These are phyloP conservation scores for Lumbricus terrestris DNA, from an alignment of 2,888 invertebrate genomes.

Conservation along the genomic window DNA sequence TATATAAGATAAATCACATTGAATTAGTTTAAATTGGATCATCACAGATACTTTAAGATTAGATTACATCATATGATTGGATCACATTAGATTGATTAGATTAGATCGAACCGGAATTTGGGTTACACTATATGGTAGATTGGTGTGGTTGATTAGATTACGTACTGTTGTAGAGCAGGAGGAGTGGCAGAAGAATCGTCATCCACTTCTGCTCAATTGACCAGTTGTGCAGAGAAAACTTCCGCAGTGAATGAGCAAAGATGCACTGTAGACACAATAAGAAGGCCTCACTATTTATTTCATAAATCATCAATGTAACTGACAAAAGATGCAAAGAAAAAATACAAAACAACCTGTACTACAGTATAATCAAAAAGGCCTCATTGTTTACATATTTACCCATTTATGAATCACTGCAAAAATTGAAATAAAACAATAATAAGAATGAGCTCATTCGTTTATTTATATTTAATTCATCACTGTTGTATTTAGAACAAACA, in stretches of 20 bases:
- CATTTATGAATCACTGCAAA: not conserved
- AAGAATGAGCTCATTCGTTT: not conserved
- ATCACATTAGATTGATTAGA: no score
- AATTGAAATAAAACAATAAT: not conserved
- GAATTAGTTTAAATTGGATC: not conserved
- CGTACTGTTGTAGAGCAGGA: slow-evolving; percentile 89
- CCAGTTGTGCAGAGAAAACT: slow-evolving; percentile 87
- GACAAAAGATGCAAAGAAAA: not conserved
- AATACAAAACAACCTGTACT: not conserved
- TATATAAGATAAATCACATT: not conserved
- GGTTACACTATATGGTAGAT: no score
- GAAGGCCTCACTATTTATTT: not conserved
- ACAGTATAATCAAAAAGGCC: not conserved
- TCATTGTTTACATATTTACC: not conserved
- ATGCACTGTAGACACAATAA: slow-evolving; percentile 72
- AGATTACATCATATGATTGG: no score
- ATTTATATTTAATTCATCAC: not conserved
- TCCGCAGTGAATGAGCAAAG: slow-evolving; percentile 84
- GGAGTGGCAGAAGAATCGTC: slow-evolving; percentile 78
- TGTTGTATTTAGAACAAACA: not conserved
- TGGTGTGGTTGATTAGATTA: not conserved
- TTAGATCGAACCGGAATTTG: no score
- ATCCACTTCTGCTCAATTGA: slow-evolving; percentile 98
- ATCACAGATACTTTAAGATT: not conserved
- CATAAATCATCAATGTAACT: not conserved